These are phyloP conservation scores for Rhagonycha lutea DNA, from an alignment of 2,888 invertebrate species.

Conservation along the genomic window DNA sequence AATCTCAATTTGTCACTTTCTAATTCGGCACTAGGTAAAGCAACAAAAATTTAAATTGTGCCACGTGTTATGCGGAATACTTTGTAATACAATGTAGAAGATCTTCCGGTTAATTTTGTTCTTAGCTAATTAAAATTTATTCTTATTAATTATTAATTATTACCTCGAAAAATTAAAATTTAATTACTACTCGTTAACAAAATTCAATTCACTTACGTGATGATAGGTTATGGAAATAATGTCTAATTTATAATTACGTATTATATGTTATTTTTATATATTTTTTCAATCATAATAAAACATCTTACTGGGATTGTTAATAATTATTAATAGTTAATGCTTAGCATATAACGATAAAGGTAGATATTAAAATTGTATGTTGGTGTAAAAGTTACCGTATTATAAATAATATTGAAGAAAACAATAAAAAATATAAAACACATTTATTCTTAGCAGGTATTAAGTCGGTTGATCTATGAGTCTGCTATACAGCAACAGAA, in stretches of 20 bases:
- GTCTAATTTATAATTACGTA: neutral
- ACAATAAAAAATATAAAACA: conserved; percentile 7
- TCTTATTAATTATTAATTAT: neutral
- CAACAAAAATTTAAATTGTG: neutral
- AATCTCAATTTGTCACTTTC: neutral
- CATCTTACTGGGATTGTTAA: neutral
- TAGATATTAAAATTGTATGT: neutral
- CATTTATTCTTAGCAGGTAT: conserved; percentile 21
- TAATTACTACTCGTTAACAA: neutral
- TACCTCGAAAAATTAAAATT: neutral
- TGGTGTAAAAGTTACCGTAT: neutral
- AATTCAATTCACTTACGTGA: neutral
- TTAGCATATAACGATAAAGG: neutral
- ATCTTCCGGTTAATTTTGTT: too few species aligned
- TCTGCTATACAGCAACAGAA: conserved; percentile 6
- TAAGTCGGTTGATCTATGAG: conserved; percentile 16
- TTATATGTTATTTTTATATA: too few species aligned
- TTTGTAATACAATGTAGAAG: too few species aligned
- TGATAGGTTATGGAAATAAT: neutral
- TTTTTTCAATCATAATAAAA: neutral
- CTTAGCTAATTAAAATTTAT: neutral
- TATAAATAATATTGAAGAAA: conserved; percentile 6
- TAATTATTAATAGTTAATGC: neutral
- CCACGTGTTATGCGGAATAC: too few species aligned
- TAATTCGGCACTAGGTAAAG: neutral